Evolutionary conservation across 2,888 invertebrate species (phyloP).

Genomic region (Dysmachus trigonus): DNA sequence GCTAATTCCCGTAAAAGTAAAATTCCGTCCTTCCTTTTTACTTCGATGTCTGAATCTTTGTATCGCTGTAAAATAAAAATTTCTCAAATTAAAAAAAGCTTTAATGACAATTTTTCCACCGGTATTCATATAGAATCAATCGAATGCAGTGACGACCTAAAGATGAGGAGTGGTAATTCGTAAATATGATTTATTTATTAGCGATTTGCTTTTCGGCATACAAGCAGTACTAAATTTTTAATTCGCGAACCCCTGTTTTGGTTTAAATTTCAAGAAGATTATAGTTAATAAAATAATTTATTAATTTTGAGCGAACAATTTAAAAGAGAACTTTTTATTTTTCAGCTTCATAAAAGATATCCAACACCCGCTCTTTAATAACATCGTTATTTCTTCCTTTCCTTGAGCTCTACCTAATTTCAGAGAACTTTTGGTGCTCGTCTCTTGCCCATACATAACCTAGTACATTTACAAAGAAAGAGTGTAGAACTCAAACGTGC

Average conservation of each 20-base stretch:
- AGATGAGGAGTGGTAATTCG: background rate
- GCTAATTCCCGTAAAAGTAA: slow-evolving; percentile 87
- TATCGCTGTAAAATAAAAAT: slow-evolving; percentile 72
- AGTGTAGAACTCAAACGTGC: slow-evolving; percentile 7
- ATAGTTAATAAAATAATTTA: background rate
- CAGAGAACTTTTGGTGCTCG: background rate
- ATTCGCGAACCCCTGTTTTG: background rate
- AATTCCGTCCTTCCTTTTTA: slow-evolving; percentile 84
- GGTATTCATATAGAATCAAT: too few species aligned
- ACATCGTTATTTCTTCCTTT: background rate
- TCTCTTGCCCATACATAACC: background rate
- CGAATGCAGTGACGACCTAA: background rate
- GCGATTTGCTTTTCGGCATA: background rate
- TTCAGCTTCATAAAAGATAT: background rate
- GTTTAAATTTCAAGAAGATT: background rate
- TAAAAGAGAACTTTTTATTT: background rate
- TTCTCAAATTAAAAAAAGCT: background rate
- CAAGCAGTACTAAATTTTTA: background rate
- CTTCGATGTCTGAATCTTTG: slow-evolving; percentile 79
- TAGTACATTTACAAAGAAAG: slow-evolving; percentile 12
- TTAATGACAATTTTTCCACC: background rate
- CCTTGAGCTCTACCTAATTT: background rate
- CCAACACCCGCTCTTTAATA: background rate
- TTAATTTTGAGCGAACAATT: background rate
- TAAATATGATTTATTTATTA: background rate